phyloP scores from a whole-genome alignment of 2,888 invertebrate genomes.

The Prosapia bicincta region DNA sequence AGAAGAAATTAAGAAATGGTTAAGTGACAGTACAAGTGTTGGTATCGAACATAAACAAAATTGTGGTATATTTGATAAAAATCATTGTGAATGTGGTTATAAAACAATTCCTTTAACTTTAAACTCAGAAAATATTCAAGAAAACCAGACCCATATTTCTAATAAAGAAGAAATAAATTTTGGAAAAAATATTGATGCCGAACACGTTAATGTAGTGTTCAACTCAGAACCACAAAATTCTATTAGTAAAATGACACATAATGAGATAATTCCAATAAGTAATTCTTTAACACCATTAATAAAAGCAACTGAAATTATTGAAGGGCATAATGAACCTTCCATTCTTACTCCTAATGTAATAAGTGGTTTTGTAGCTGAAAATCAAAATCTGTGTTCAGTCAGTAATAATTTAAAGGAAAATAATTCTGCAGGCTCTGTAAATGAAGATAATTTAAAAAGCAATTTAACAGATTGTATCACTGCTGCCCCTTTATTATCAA shows the following conservation, averaged over 20 bases:
- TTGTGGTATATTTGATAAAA: slow-evolving; percentile 37
- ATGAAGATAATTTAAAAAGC: neutral
- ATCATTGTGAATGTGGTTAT: slow-evolving; percentile 36
- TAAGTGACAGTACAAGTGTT: slow-evolving; percentile 35
- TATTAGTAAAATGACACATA: neutral
- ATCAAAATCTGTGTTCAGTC: neutral
- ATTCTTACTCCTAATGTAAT: neutral
- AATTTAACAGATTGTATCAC: neutral
- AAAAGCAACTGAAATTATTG: neutral
- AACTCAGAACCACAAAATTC: neutral
- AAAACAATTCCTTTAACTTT: slow-evolving; percentile 18
- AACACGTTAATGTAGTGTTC: neutral
- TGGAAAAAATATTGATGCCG: neutral
- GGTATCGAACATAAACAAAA: slow-evolving; percentile 35
- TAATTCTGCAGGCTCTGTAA: neutral
- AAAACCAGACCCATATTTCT: neutral
- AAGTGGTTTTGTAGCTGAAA: neutral
- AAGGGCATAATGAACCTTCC: neutral
- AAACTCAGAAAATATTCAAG: neutral
- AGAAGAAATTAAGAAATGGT: slow-evolving; percentile 38
- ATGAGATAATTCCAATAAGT: neutral
- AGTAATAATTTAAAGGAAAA: neutral
- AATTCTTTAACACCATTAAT: neutral
- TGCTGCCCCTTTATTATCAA: neutral
- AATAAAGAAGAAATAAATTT: neutral